phyloP scores from a whole-genome alignment of 2,113 vertebrate genomes.

The Melanerpes aurifrons region DNA sequence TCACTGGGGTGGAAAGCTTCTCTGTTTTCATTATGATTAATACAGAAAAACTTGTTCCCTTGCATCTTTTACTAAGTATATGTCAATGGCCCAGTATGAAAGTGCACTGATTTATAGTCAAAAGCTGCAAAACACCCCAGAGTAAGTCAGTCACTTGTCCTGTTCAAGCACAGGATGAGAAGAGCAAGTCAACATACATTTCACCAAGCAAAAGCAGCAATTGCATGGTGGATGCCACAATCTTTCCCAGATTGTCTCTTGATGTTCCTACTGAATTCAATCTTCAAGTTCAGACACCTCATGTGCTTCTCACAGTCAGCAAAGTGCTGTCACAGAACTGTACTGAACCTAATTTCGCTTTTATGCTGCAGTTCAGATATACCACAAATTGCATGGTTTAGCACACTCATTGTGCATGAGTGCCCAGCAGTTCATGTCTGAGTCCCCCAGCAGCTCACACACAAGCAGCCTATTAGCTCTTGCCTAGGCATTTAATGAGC shows the following conservation, averaged over 20 bases:
- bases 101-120: background rate
- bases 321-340: background rate
- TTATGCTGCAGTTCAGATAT: background rate
- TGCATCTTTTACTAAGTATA: background rate
- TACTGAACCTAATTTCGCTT: background rate
- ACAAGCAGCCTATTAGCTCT: background rate
- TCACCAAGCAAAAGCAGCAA: background rate
- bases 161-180: background rate
- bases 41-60: conserved; percentile 3
- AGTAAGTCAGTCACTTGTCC: background rate
- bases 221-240: background rate
- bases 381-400: background rate
- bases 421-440: background rate
- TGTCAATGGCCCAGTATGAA: background rate
- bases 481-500: rapidly evolving
- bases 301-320: background rate
- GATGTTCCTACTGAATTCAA: background rate
- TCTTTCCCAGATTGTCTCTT: background rate
- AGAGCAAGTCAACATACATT: background rate
- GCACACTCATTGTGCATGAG: background rate
- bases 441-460: background rate
- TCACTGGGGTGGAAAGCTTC: background rate
- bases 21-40: conserved; percentile 37
- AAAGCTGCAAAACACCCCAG: background rate
- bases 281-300: background rate